Base-by-base conservation (phyloP, 2,888 invertebrate species). In the Eumerus sabulonum region DNA sequence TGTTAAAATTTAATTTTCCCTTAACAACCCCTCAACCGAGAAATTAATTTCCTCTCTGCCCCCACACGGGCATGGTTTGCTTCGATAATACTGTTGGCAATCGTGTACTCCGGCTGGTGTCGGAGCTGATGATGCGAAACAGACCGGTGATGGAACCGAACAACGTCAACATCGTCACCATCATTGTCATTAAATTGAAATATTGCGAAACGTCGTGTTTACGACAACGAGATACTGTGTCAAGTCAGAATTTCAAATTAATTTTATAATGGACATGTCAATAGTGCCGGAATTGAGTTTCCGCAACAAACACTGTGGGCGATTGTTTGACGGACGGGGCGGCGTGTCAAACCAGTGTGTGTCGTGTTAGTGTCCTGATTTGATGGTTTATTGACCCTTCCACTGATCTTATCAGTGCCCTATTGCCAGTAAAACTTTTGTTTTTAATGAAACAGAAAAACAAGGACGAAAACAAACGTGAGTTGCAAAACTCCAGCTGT, bases 71-170 rank as follows among this genome's bases (percentile, higher is more conserved):
- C 27, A 27, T 7, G 27, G 27, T 27, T 27, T 2, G 27, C 27
- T 4, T 27, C 27, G 27, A 27, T 7, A 27, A 27, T 7, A 27
- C n/a, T n/a, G n/a, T n/a, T n/a, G n/a, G n/a, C n/a, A n/a, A n/a
- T n/a, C n/a, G n/a, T n/a, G n/a, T n/a, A n/a, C n/a, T n/a, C n/a
- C 27, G 27, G 7, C 27, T 40, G 11, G 40, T 40, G 11, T 9
- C 3, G 40, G 12, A 11, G 40, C 53, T 71, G 82, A 84, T 84
- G 85, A 84, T 84, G 84, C 45, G 76, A 77, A 72, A 73, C 77
- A 62, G 72, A 67, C 62, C 72, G 53, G 72, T 77, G 77, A 77
- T 72, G 72, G 72, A 72, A 67, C 57, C 73, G 48, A 77, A 59
- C 68, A 68, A 63, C 62, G 67, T 63, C 77, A 77, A 67, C 76